These are phyloP conservation scores for Amiota mariae DNA, from an alignment of 2,888 invertebrate genomes.

Conservation along the genomic window DNA sequence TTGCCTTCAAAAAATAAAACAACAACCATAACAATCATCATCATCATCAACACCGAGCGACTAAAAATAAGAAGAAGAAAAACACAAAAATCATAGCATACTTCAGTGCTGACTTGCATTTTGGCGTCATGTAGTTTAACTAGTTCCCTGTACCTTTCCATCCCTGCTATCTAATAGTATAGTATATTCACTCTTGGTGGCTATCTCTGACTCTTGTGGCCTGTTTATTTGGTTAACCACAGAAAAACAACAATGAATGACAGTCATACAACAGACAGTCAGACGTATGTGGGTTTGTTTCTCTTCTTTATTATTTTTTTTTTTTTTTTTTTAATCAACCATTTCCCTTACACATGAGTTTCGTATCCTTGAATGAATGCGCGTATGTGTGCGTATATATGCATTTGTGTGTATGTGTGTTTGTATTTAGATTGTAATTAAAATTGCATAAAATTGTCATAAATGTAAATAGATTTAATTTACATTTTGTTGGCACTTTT, in stretches of 20 bases:
- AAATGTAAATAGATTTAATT: constrained; percentile 60
- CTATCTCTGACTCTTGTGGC: constrained; percentile 9
- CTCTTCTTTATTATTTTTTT: neutral
- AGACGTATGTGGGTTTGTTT: neutral
- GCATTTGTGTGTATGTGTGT: constrained; percentile 40
- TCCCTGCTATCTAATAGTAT: no score
- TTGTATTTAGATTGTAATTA: constrained; percentile 38
- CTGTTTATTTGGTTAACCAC: constrained; percentile 22
- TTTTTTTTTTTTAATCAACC: neutral
- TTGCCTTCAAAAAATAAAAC: constrained; percentile 20
- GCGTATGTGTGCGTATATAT: constrained; percentile 3
- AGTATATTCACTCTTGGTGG: neutral
- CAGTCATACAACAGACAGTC: neutral
- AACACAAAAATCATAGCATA: neutral
- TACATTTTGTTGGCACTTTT: constrained; percentile 52
- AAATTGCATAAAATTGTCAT: constrained; percentile 41
- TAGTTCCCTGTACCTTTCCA: no score
- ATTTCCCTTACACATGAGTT: no score
- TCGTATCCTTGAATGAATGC: no score
- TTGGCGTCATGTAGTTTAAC: neutral
- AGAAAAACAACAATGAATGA: constrained; percentile 15
- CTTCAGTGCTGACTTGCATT: constrained; percentile 6
- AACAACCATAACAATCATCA: constrained; percentile 13
- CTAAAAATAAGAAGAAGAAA: neutral
- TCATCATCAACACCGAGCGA: neutral